phyloP scores from a whole-genome alignment of 1,140 invertebrate species.

The Formica selysi region DNA sequence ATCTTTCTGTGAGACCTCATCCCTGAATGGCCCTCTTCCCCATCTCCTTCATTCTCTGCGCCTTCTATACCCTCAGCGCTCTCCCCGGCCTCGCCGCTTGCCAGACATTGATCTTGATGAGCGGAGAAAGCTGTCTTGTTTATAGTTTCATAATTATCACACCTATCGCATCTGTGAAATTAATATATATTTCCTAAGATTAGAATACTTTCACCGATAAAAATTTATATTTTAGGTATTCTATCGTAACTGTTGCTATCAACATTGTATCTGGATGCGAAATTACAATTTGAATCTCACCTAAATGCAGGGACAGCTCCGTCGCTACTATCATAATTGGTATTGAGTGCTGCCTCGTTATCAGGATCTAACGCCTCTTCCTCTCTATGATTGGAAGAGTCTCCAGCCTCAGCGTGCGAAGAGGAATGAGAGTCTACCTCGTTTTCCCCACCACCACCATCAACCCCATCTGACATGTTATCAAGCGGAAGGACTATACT shows the following conservation, averaged over 20 bases:
- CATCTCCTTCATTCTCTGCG: conserved; percentile 83
- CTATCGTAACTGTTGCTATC: neutral
- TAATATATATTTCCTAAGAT: neutral
- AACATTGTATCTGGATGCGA: neutral
- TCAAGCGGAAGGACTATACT: conserved; percentile 78
- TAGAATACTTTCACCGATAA: too few species aligned
- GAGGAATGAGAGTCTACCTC: conserved; percentile 86
- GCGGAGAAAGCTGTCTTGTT: conserved; percentile 88
- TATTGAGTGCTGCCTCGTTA: conserved; percentile 87
- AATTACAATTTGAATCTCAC: conserved; percentile 59
- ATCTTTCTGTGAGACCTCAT: conserved; percentile 91
- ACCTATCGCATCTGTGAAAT: conserved; percentile 87
- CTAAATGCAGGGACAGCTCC: conserved; percentile 87
- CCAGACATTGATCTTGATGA: conserved; percentile 88
- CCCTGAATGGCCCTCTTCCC: conserved; percentile 86
- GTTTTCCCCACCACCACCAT: conserved; percentile 85
- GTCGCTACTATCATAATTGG: conserved; percentile 89
- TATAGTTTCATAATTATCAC: conserved; percentile 90
- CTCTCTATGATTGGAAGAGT: conserved; percentile 83
- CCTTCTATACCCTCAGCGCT: conserved; percentile 81
- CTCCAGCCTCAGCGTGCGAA: conserved; percentile 80
- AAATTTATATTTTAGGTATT: too few species aligned
- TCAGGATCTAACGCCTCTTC: conserved; percentile 84
- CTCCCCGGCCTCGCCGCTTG: conserved; percentile 81
- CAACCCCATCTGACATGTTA: conserved; percentile 86